Evolutionary conservation across 2,113 vertebrate species (phyloP), one percentile per base, ranked within the genome.

Genomic region (Tetraodon nigroviridis): DNA sequence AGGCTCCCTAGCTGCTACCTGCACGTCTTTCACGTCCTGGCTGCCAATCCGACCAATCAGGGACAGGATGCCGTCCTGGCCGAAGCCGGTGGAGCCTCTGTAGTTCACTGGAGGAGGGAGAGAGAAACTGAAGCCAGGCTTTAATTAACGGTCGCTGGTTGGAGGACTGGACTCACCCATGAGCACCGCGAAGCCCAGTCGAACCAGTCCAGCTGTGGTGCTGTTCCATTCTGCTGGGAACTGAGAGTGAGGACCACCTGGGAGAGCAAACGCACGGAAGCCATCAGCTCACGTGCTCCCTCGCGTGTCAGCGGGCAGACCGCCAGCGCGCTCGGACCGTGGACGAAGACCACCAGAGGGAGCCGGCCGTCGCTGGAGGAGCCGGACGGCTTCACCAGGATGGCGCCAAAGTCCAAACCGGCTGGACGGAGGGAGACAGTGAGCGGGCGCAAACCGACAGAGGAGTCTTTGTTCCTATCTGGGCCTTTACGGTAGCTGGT

Each of bases 1-100:
- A n/a, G n/a, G 10, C 3, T 19, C 6, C 19, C 22, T 2, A 42
- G 17, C 14, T 11, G 55, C 58, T 77, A 94, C 93, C 92, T 94
- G 92, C 7, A 93, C 92, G 58, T 95, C 93, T 13, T 81, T 89
- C 20, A 94, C 92, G 1, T 94, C 93, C 79, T 93, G 93, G 55
- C 69, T 82, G 40, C 93, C 94, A 14, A 93, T 81, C 0, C n/a
- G 87, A 60, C 92, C 88, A 3, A 90, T 86, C 47, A 94, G 86
- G 48, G 91, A 92, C 53, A 73, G 77, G 53, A 94, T 91, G 79
- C 87, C 83, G 74, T 92, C 89, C 79, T 94, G 93, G 5, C 94
- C 92, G 0, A 93, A 93, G 41, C 93, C 93, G 41, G 90, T 90
- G 47, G 92, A 94, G 49, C 92, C 93, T 0, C 92, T 80, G 53